Percentiles rank a stretch among this genome's conserved stretches.
phyloP scores from a whole-genome alignment of 1,140 invertebrate genomes.

The Drosophila chauvacae region DNA sequence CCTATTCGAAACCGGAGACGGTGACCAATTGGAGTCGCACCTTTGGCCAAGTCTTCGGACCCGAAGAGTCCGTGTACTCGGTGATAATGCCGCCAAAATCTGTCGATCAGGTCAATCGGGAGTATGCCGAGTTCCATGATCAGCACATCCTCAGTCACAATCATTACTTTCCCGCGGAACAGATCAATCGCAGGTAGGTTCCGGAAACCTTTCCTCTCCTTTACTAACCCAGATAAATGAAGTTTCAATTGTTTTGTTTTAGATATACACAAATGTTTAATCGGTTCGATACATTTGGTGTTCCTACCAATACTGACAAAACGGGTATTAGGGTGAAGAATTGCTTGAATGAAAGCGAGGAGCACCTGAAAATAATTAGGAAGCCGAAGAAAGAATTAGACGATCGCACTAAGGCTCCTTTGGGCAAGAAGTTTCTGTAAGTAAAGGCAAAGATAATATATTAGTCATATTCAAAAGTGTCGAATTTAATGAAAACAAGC shows the following conservation, averaged over 20 bases:
- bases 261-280: conserved; percentile 60
- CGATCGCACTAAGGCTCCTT: conserved; percentile 53
- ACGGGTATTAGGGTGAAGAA: conserved; percentile 38
- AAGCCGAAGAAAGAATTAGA: conserved; percentile 65
- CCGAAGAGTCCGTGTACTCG: conserved; percentile 39
- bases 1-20: conserved; percentile 59
- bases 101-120: conserved; percentile 61
- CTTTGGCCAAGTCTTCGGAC: conserved; percentile 28
- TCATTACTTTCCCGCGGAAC: conserved; percentile 76
- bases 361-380: conserved; percentile 56
- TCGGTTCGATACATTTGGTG: conserved; percentile 27
- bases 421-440: conserved; percentile 58
- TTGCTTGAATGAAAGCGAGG: conserved; percentile 58
- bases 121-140: conserved; percentile 58
- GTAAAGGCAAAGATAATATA: not conserved
- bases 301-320: conserved; percentile 13
- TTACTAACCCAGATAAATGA: not conserved
- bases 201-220: rapidly evolving
- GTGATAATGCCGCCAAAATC: conserved; percentile 61
- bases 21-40: conserved; percentile 62
- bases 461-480: too few relatives aligned
- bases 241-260: not conserved
- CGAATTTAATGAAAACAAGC: not conserved
- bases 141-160: conserved; percentile 72
- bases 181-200: conserved; percentile 59